Evolutionary conservation across 2,797 vertebrate species (phyloP), one percentile per base, ranked within the genome.

Genomic region (Simalia tracyae): DNA sequence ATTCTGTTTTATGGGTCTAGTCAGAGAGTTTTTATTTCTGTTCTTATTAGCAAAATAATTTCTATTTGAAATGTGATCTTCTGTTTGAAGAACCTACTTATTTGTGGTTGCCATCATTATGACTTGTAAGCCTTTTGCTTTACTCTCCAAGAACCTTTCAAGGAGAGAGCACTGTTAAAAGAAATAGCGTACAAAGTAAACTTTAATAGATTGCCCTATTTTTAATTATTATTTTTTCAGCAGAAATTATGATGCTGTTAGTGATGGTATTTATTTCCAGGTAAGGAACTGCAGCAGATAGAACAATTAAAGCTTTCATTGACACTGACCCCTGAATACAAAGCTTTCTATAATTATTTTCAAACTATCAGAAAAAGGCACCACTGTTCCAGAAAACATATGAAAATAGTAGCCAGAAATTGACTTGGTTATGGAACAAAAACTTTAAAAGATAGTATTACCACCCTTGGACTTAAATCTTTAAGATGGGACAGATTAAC

Each of bases 71-170:
- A 97, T 96, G 93, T 94, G 95, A 63, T 94, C 96, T 54, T 93
- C 90, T 90, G 93, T 96, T 95, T 95, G 90, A 91, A 96, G 96
- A 95, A 94, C 95, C 96, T 96, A 95, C 91, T 72, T 95, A 94
- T 96, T 95, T 96, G 96, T 95, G 85, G 91, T 87, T 93, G 91
- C 95, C 94, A 95, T 96, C 91, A 92, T 97, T 95, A 96, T 97
- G 96, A 94, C 96, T 60, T 96, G 96, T 97, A 96, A 97, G 97
- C 97, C 50, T 95, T 97, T 94, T 96, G 94, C 92, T 97, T 63
- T 96, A 94, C 95, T 96, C 89, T 97, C 97, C 95, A 93, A 95
- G 95, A 97, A 97, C 94, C 94, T 95, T 96, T 97, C 94, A 93
- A 96, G 91, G 94, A 96, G 93, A 92, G 95, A 94, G 94, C 91